Base-by-base conservation (phyloP, 2,797 vertebrate genomes). In the Percopsis omiscomaycus region DNA sequence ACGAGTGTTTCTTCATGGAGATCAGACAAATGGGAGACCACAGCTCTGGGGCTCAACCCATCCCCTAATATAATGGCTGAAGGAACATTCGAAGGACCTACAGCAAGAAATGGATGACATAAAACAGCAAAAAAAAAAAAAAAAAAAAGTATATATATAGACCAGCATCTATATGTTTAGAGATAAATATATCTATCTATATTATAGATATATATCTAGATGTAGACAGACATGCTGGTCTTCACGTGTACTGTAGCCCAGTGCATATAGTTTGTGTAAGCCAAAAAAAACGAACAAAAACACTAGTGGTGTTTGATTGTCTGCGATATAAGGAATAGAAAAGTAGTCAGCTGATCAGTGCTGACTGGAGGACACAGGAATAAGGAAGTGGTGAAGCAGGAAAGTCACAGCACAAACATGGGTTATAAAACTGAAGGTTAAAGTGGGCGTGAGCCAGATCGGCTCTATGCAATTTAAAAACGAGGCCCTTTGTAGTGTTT, bases 401-500 rank as follows among this genome's bases (percentile, higher is more conserved):
- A 80, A 75, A 82, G 79, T 83, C 74, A 65, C 73, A 81, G 75
- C 76, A 82, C 69, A 72, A 27, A 61, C 71, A 66, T 70, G 81
- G 22, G 77, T 62, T 65, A 74, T 58, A 76, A 74, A 71, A 71
- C 82, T 64, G 69, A 67, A 66, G 69, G 73, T 71, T 47, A 9
- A 77, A 71, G 66, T 46, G 64, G 71, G 71, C 14, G 11, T 61
- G 71, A 77, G 75, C 62, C 75, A 63, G 69, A 66, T 47, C 71
- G 68, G 78, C 60, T 74, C 76, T 65, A 54, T 63, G 8, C 64
- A 65, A 0, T 8, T 57, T 78, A 69, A 75, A 83, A 52, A 84
- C 63, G 77, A 80, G 84, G 88, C 77, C 78, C 69, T 69, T 61
- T 85, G 83, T 93, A 93, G 92, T 92, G 92, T 92, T 89, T 86